Base-by-base conservation (phyloP, 1,140 invertebrate species). In the Lucilia cuprina region DNA sequence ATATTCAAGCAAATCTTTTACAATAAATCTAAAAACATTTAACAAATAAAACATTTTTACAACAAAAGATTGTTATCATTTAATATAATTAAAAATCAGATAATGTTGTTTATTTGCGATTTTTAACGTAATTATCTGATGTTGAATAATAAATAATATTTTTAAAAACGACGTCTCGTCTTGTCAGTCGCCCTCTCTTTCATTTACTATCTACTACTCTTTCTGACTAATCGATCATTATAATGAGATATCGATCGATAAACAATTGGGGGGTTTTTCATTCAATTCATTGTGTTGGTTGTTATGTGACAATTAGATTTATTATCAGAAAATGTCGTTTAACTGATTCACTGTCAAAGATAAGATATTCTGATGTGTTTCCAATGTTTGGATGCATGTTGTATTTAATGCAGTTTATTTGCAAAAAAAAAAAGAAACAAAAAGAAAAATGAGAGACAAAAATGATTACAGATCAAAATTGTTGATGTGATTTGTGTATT, bases 291-390 rank as follows among this genome's bases (percentile, higher is more conserved):
- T 70, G n/a, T 70, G n/a, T 65, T n/a, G 19, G 60, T 8, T 70
- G 65, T n/a, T 70, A 50, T 80, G 77, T 80, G 77, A 80, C 77
- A 80, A 80, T 80, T 80, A 80, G 77, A 80, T 80, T 80, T 80
- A 80, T 80, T 80, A 80, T 80, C 77, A 80, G 17, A 78, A 80
- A 80, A 80, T 80, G 77, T 80, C 50, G 77, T 80, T 80, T 80
- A 80, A 80, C 77, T 50, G 77, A 80, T 80, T 47, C 41, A 80
- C 77, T 80, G 77, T 80, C 77, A 80, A 80, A 49, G 77, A 80
- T 80, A 80, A 80, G 55, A 60, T 80, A 80, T 80, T 80, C 41
- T 49, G 77, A 80, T 80, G 41, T 49, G 41, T 80, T 21, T 80
- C n/a, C n/a, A 19, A n/a, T 10, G 19, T 10, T n/a, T 49, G 41